These are phyloP conservation scores for Nasonia longicornis DNA, from an alignment of 1,140 invertebrate species.

Conservation along the genomic window DNA sequence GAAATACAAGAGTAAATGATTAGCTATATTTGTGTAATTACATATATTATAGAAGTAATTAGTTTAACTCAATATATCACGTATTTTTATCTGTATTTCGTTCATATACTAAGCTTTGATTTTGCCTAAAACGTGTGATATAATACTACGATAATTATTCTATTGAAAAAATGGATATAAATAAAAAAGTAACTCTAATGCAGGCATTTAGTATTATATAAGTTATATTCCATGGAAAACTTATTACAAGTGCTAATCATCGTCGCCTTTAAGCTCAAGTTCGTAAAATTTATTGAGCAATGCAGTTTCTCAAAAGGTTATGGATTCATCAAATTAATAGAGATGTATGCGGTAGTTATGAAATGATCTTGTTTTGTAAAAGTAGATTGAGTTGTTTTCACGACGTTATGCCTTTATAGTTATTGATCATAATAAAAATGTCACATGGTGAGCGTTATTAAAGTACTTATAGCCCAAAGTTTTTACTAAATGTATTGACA, in stretches of 20 bases:
- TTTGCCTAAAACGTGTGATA: background rate
- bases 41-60: background rate
- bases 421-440: background rate
- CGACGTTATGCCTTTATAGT: background rate
- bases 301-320: slow-evolving; percentile 4
- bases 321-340: slow-evolving; percentile 9
- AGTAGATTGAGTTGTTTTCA: background rate
- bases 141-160: background rate
- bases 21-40: too few relatives aligned
- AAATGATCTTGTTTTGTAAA: slow-evolving; percentile 17
- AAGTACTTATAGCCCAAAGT: background rate
- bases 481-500: background rate
- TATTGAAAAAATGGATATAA: too few relatives aligned
- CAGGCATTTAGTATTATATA: background rate
- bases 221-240: background rate
- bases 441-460: background rate
- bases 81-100: too few relatives aligned
- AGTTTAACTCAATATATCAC: background rate
- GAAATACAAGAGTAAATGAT: too few relatives aligned
- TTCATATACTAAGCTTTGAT: too few relatives aligned
- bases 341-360: background rate
- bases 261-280: background rate
- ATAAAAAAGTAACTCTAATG: too few relatives aligned
- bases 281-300: slow-evolving; percentile 22
- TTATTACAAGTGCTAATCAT: background rate